Base-by-base conservation (phyloP, 2,113 vertebrate species). In the Numenius arquata region DNA sequence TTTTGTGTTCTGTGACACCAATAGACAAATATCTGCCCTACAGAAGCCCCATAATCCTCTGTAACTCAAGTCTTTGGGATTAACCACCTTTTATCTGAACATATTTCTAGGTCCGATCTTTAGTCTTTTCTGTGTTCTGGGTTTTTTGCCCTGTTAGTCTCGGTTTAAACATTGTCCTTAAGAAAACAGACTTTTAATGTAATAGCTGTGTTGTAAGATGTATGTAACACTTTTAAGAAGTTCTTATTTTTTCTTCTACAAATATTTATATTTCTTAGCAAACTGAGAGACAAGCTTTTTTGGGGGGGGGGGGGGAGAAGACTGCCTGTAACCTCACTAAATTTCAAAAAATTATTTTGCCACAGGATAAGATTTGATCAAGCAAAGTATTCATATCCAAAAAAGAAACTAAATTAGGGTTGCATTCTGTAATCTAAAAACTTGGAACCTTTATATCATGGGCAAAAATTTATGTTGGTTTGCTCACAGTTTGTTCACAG, bases 1-100 rank as follows among this genome's bases (percentile, higher is more conserved):
- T 87, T 92, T 45, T 38, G 16, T 75, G 56, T 84, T 73, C 32
- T 85, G 47, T 52, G 61, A 58, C 32, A 77, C 43, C 7, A 59
- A 2, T 89, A 81, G 85, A 56, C 32, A 77, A 84, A 58, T 14
- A 81, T 88, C 65, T 91, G 66, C 41, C 36, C 32, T 72, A 79
- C 11, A n/a, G 62, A n/a, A 89, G 58, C 53, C 58, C 50, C 25
- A 38, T 82, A 93, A 79, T 94, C 77, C 81, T 76, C 41, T 91
- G 11, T 67, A 91, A 90, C 66, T 91, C 50, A 73, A 40, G 53
- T 73, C 74, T 75, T 87, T 82, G 45, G 48, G 75, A 76, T 95
- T 95, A 88, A 75, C 27, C 36, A 85, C 78, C 66, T 93, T 93
- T 79, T 81, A 94, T 79, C 87, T 67, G 80, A 88, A 70, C 4